These are phyloP conservation scores for Trachemys scripta DNA, from an alignment of 2,113 vertebrate species.

Conservation along the genomic window DNA sequence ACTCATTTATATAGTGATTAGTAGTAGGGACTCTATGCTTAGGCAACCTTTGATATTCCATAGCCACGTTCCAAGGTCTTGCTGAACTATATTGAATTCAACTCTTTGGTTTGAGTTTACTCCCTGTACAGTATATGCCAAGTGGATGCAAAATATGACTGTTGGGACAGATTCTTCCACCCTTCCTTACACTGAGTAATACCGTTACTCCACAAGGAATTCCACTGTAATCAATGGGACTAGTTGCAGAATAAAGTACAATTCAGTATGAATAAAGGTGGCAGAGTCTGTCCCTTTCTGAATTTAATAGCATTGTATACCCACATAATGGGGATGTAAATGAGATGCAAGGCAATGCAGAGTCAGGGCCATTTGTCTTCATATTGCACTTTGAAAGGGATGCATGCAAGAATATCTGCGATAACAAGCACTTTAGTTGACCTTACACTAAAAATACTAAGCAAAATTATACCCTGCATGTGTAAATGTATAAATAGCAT, in stretches of 20 bases:
- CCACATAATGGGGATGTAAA: not conserved
- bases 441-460: not conserved
- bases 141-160: not conserved
- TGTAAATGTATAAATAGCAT: not conserved
- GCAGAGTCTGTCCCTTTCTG: not conserved
- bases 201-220: not conserved
- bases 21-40: not conserved
- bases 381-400: not conserved
- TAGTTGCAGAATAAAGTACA: not conserved
- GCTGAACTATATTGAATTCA: not conserved
- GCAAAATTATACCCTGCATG: not conserved
- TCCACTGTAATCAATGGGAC: not conserved
- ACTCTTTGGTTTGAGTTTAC: not conserved
- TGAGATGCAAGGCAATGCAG: not conserved
- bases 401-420: not conserved
- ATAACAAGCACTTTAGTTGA: not conserved
- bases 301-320: not conserved
- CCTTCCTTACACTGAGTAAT: not conserved
- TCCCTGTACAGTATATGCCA: not conserved
- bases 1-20: not conserved
- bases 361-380: not conserved
- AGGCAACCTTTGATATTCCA: not conserved
- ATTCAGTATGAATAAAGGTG: fast-evolving
- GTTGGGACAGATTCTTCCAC: not conserved
- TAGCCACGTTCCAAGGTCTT: not conserved